Evolutionary conservation across 2,888 invertebrate genomes (phyloP).

Genomic region (Agapetus fuscipes): DNA sequence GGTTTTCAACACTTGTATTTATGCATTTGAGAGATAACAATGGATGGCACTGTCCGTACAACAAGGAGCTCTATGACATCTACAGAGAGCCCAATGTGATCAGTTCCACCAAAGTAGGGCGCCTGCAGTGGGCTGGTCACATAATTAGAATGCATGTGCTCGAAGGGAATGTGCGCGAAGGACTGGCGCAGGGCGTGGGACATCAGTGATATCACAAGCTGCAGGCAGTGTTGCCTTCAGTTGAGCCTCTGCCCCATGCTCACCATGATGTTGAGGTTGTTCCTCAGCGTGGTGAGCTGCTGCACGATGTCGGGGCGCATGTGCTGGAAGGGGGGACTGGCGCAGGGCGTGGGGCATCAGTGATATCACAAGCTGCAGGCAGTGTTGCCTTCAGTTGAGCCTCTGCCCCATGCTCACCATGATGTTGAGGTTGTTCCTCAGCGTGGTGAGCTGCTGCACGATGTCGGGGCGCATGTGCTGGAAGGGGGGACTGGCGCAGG

Average conservation of each 20-base stretch:
- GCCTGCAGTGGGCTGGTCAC: no score
- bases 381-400: slow-evolving; percentile 60
- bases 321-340: slow-evolving; percentile 36
- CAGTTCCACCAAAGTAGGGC: no score
- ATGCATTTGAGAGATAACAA: no score
- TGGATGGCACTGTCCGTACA: no score
- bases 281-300: slow-evolving; percentile 42
- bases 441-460: slow-evolving; percentile 38
- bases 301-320: slow-evolving; percentile 35
- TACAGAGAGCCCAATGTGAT: no score
- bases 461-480: slow-evolving; percentile 37
- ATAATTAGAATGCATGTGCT: no score
- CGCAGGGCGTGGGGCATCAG: slow-evolving; percentile 47
- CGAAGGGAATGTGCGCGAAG: slow-evolving; percentile 37
- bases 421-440: slow-evolving; percentile 39
- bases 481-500: slow-evolving; percentile 37
- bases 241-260: slow-evolving; percentile 1
- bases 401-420: slow-evolving; percentile 40
- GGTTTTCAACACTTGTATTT: no score
- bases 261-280: slow-evolving; percentile 34
- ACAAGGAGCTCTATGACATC: no score
- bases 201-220: slow-evolving; percentile 52
- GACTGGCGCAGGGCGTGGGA: slow-evolving; percentile 43
- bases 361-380: slow-evolving; percentile 50
- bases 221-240: no score